Conservation (phyloP, 2,113 vertebrate species). For the Gallinago paraguaiae region DNA sequence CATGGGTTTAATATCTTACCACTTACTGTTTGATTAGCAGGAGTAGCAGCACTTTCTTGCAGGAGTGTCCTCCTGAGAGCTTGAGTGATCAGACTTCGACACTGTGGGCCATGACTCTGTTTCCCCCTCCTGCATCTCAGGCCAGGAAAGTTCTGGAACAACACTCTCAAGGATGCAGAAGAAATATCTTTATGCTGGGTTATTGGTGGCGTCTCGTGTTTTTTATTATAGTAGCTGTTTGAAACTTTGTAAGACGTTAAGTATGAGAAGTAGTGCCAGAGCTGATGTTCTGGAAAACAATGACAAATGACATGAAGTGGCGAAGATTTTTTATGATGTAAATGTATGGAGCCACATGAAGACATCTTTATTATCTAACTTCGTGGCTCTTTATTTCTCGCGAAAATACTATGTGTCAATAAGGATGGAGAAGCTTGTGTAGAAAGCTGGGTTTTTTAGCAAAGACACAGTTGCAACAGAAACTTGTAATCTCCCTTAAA, state of each 20-base stretch:
- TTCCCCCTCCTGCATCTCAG: not conserved
- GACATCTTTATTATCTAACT: not conserved
- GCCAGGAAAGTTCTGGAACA: not conserved
- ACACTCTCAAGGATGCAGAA: not conserved
- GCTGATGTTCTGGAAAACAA: not conserved
- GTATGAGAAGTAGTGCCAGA: not conserved
- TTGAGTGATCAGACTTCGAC: not conserved
- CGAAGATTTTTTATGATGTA: not conserved
- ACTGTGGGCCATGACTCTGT: not conserved
- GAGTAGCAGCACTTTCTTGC: not conserved
- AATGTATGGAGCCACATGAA: not conserved
- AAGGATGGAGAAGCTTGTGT: not conserved
- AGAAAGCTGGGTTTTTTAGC: not conserved
- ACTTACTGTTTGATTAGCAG: not conserved
- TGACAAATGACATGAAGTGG: not conserved
- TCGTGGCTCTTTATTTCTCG: not conserved
- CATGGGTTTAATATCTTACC: not conserved
- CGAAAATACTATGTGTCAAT: not conserved
- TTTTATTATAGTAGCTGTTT: not conserved
- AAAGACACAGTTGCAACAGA: not conserved
- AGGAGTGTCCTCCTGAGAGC: not conserved
- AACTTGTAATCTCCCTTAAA: not conserved
- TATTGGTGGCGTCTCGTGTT: not conserved
- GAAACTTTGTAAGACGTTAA: not conserved
- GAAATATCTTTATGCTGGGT: not conserved